Conservation (phyloP, 2,797 vertebrate genomes). For the Liparis tanakae region DNA sequence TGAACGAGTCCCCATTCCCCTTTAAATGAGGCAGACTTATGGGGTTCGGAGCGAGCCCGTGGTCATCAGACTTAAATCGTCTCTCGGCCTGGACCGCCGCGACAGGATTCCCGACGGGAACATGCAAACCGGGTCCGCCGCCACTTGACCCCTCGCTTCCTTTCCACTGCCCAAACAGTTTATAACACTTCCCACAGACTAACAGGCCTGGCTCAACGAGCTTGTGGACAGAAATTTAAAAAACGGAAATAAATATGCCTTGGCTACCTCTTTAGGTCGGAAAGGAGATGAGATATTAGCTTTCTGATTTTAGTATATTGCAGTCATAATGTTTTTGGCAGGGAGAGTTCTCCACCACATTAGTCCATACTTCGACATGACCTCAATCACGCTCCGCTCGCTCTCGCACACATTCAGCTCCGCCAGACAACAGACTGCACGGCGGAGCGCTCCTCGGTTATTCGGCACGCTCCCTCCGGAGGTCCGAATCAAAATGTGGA, state of each 20-base stretch:
- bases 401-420: conserved; percentile 16
- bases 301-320: conserved; percentile 34
- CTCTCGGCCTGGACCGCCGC: conserved; percentile 44
- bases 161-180: conserved; percentile 53
- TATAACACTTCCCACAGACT: conserved; percentile 50
- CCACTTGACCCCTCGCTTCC: conserved; percentile 62
- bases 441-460: conserved; percentile 58
- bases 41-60: conserved; percentile 66
- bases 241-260: neutral
- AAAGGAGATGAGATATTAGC: conserved; percentile 28
- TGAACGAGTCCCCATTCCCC: conserved; percentile 79
- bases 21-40: conserved; percentile 79
- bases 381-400: conserved; percentile 43
- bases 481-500: conserved; percentile 63
- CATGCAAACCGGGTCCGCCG: conserved; percentile 42
- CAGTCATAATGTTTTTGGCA: conserved; percentile 52
- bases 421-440: conserved; percentile 52
- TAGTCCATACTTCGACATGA: conserved; percentile 46
- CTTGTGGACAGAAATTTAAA: conserved; percentile 14
- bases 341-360: conserved; percentile 26
- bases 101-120: conserved; percentile 57
- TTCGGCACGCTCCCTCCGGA: conserved; percentile 43
- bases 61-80: conserved; percentile 61
- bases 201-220: conserved; percentile 42
- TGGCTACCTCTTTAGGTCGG: conserved; percentile 4